Percentiles rank a stretch among this genome's conserved stretches.
These are phyloP conservation scores for Rhynchomys soricoides DNA, from an alignment of 2,113 vertebrate genomes.

Conservation along the genomic window DNA sequence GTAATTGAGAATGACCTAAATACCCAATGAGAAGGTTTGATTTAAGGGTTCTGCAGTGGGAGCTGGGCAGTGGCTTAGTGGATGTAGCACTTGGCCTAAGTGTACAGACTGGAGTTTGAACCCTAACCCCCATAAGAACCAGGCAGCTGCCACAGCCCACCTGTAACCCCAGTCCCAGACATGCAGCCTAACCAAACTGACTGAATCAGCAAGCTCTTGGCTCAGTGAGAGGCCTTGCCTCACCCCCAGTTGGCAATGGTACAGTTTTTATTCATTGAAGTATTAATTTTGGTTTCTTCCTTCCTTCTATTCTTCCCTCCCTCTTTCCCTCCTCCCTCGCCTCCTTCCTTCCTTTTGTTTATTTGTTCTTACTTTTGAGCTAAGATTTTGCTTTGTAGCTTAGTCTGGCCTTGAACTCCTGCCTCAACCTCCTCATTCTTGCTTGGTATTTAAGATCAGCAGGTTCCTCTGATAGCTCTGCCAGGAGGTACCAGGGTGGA, in stretches of 20 bases:
- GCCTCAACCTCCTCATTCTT: background rate
- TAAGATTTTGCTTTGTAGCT: background rate
- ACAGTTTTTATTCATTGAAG: background rate
- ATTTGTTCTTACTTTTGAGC: background rate
- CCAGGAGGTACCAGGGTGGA: background rate
- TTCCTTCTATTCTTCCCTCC: background rate
- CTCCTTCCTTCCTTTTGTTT: no score
- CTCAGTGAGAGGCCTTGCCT: background rate
- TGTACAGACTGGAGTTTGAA: background rate
- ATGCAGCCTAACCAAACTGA: background rate
- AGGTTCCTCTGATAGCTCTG: background rate
- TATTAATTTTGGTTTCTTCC: background rate
- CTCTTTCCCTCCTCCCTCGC: no score
- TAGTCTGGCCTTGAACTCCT: background rate
- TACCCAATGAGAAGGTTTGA: background rate
- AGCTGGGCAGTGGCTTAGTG: background rate
- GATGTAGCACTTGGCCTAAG: background rate
- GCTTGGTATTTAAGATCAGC: background rate
- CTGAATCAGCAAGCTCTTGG: background rate
- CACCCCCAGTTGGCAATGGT: background rate
- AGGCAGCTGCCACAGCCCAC: no score
- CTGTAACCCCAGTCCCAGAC: background rate
- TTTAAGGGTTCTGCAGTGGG: background rate
- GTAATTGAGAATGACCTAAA: background rate
- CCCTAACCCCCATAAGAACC: background rate